These are phyloP conservation scores for Gambusia yucatana DNA, from an alignment of 2,797 vertebrate genomes.

Conservation along the genomic window DNA sequence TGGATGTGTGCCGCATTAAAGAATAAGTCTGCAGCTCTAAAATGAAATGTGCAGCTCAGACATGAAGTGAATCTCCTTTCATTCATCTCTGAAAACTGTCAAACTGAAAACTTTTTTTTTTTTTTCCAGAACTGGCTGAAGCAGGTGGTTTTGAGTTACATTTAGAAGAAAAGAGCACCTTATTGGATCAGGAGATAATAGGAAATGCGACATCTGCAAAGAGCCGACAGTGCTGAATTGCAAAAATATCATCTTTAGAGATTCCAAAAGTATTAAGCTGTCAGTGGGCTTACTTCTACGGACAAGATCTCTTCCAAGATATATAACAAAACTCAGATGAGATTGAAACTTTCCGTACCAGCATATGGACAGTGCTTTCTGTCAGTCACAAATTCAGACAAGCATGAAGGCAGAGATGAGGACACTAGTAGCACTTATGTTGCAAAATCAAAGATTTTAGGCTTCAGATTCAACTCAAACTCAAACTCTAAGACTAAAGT, in stretches of 20 bases:
- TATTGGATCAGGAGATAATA: slow-evolving; percentile 37
- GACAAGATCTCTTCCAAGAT: slow-evolving; percentile 9
- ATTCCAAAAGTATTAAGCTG: not conserved
- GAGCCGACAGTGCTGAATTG: slow-evolving; percentile 11
- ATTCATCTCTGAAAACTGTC: slow-evolving; percentile 35
- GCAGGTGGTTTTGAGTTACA: slow-evolving; percentile 32
- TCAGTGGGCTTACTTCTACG: not conserved
- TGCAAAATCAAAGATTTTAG: not conserved
- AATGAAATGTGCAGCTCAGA: slow-evolving; percentile 28
- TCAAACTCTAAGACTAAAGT: not conserved
- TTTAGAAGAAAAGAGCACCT: slow-evolving; percentile 25
- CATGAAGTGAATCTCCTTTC: slow-evolving; percentile 30
- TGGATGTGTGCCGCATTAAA: slow-evolving; percentile 27
- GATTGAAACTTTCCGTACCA: slow-evolving; percentile 1
- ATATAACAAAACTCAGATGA: slow-evolving; percentile 2
- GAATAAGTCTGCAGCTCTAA: slow-evolving; percentile 25
- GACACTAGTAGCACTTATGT: not conserved
- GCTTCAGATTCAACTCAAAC: not conserved
- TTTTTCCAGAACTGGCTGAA: slow-evolving; percentile 27
- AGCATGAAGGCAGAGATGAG: not conserved
- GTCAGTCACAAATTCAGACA: not conserved
- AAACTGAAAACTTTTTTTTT: slow-evolving; percentile 35
- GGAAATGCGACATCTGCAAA: slow-evolving; percentile 18
- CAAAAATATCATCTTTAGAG: slow-evolving; percentile 19
- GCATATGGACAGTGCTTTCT: not conserved